These are phyloP conservation scores for Tiaroga cobitis DNA, from an alignment of 2,797 vertebrate species.

Conservation along the genomic window DNA sequence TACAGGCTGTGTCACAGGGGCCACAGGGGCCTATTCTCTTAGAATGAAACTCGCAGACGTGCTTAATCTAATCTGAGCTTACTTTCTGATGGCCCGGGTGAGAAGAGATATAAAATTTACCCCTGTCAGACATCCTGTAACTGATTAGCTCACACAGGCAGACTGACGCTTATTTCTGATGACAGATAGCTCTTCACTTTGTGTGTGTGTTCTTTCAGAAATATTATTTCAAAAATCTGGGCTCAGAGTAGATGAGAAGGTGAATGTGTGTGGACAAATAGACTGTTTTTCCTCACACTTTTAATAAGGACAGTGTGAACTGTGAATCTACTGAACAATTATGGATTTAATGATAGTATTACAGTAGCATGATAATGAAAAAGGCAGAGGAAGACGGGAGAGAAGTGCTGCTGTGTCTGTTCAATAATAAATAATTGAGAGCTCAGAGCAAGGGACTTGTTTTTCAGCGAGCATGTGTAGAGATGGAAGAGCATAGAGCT, in stretches of 20 bases:
- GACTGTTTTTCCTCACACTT: constrained; percentile 22
- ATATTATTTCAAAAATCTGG: constrained; percentile 14
- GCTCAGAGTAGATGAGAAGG: constrained; percentile 9
- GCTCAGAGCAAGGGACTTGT: constrained; percentile 69
- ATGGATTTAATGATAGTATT: constrained; percentile 43
- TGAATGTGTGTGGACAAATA: constrained; percentile 5
- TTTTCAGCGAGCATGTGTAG: constrained; percentile 54
- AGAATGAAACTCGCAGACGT: constrained; percentile 52
- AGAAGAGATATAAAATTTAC: constrained; percentile 63
- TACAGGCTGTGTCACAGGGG: constrained; percentile 43
- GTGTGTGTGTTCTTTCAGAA: constrained; percentile 25
- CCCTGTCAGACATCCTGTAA: constrained; percentile 64
- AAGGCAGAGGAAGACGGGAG: constrained; percentile 30
- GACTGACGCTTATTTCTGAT: constrained; percentile 57
- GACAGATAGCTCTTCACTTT: constrained; percentile 43
- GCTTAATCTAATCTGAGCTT: constrained; percentile 63
- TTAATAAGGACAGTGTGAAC: not conserved
- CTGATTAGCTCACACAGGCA: constrained; percentile 64
- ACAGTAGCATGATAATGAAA: constrained; percentile 39
- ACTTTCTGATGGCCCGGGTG: constrained; percentile 59
- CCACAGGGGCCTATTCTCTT: constrained; percentile 46
- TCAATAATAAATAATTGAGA: constrained; percentile 79
- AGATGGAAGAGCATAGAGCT: constrained; percentile 51
- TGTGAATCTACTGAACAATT: constrained; percentile 35
- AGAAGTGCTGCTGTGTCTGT: constrained; percentile 66